These are phyloP conservation scores for Drosophila fungiperda DNA, from an alignment of 2,888 invertebrate species.

Conservation along the genomic window DNA sequence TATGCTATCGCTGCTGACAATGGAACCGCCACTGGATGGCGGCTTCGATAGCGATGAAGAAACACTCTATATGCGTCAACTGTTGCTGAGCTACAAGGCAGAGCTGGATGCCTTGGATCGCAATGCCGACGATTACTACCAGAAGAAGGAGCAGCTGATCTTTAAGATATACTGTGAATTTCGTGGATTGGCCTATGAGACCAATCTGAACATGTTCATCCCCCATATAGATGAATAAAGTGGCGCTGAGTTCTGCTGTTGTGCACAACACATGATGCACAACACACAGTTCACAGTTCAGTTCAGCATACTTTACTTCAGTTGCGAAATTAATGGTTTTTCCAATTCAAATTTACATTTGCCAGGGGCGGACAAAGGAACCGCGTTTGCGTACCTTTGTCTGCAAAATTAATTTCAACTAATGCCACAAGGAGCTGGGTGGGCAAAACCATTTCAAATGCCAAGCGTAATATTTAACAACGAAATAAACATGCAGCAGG, in stretches of 20 bases:
- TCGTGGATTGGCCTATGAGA: conserved; percentile 28
- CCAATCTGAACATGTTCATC: neutral
- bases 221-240: conserved; percentile 19
- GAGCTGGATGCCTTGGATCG: conserved; percentile 50
- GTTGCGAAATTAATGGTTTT: conserved; percentile 20
- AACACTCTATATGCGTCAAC: conserved; percentile 30
- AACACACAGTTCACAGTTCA: neutral
- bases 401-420: conserved; percentile 72
- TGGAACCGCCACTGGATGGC: conserved; percentile 26
- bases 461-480: conserved; percentile 62
- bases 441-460: conserved; percentile 55
- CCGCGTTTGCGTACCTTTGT: conserved; percentile 19
- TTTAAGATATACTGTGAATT: conserved; percentile 63
- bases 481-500: conserved; percentile 28
- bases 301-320: neutral
- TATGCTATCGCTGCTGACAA: conserved; percentile 42
- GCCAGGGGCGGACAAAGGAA: conserved; percentile 7
- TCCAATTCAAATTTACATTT: conserved; percentile 20
- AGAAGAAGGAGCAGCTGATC: conserved; percentile 60
- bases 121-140: conserved; percentile 51
- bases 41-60: conserved; percentile 37
- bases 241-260: neutral
- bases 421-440: conserved; percentile 41
- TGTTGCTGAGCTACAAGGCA: conserved; percentile 40
- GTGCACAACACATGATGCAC: neutral